A percentile compares a stretch with the other conserved stretches of the same genome.
Conservation (phyloP, 2,113 vertebrate species). For the Megalops atlanticus region DNA sequence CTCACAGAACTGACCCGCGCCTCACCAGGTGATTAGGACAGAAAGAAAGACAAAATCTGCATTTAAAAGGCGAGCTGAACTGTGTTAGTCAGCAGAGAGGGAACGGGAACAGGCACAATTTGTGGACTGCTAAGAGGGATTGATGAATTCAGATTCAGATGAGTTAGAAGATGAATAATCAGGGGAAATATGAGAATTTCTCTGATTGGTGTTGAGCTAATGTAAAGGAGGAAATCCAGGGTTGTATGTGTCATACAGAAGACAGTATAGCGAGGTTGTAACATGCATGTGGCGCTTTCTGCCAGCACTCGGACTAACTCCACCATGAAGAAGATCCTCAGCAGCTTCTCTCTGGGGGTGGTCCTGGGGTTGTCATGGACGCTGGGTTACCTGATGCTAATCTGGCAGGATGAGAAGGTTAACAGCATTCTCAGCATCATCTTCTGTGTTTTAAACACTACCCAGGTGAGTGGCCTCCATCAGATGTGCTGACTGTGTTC, state of each 20-base stretch:
- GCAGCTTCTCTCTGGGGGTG: slow-evolving; percentile 49
- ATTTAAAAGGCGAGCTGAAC: no score
- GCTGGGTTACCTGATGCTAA: slow-evolving; percentile 52
- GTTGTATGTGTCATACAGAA: no score
- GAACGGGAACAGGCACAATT: no score
- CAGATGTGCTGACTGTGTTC: no score
- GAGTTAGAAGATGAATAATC: no score
- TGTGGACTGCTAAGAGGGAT: no score
- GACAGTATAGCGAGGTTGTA: no score
- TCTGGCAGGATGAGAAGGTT: slow-evolving; percentile 31
- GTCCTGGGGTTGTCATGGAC: slow-evolving; percentile 60
- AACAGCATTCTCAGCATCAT: slow-evolving; percentile 45
- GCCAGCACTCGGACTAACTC: slow-evolving; percentile 60
- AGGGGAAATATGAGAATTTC: no score
- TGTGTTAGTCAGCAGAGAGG: no score
- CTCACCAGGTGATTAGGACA: slow-evolving; percentile 35
- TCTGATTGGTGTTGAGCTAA: no score
- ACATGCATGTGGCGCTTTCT: background rate
- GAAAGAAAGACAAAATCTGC: no score
- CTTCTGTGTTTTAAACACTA: slow-evolving; percentile 64
- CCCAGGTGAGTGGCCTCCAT: slow-evolving; percentile 47
- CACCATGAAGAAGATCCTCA: slow-evolving; percentile 49
- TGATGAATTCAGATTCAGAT: no score
- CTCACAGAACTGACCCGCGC: slow-evolving; percentile 45
- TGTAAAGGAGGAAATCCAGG: background rate